phyloP scores from a whole-genome alignment of 1,140 invertebrate genomes.

The Meteorus sp. region DNA sequence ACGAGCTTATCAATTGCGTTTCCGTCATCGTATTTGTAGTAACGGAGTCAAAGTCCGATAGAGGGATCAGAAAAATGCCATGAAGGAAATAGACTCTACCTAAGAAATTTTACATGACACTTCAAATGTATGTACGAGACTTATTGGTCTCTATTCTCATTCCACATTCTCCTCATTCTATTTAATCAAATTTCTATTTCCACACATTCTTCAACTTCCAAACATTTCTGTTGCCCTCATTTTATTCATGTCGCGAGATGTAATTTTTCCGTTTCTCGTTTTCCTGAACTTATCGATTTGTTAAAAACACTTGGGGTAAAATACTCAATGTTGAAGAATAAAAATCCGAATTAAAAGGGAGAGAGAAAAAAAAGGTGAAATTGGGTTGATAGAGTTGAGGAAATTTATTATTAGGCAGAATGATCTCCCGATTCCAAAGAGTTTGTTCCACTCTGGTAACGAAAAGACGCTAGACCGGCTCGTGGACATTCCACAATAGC shows the following conservation, averaged over 20 bases:
- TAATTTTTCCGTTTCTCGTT: no score
- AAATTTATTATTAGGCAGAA: background rate
- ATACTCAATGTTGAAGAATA: no score
- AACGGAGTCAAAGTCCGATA: background rate
- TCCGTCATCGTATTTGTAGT: constrained; percentile 8
- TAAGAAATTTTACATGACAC: background rate
- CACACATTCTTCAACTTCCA: no score
- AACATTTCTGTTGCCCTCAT: no score
- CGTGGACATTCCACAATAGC: background rate
- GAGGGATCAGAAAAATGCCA: background rate
- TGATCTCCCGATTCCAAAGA: no score
- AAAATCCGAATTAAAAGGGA: no score
- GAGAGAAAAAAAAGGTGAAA: background rate
- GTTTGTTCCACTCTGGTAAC: background rate
- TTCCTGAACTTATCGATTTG: no score
- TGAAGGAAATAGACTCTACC: background rate
- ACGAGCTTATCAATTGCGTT: background rate
- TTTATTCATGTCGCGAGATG: no score
- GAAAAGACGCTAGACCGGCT: background rate
- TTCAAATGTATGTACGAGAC: constrained; percentile 4
- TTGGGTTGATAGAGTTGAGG: background rate
- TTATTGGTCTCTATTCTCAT: constrained; percentile 4
- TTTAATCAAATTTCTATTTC: no score
- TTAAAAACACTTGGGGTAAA: no score
- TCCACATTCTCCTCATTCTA: no score